phyloP scores from a whole-genome alignment of 2,113 vertebrate species.

The Prunella fulvescens region DNA sequence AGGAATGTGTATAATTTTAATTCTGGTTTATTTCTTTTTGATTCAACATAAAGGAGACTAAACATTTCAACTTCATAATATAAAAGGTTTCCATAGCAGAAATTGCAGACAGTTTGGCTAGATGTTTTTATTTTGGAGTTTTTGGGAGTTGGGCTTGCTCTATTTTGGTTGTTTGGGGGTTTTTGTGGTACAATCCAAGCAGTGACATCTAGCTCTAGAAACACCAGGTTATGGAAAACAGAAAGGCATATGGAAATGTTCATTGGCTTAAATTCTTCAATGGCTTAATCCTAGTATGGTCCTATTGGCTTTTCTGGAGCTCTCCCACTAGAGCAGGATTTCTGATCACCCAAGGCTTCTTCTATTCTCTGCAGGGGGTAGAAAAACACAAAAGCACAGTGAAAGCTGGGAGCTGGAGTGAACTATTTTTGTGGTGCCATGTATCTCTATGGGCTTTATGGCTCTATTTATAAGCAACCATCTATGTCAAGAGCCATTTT shows the following conservation, averaged over 20 bases:
- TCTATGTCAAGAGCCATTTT: not conserved
- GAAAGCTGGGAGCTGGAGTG: not conserved
- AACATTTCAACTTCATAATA: not conserved
- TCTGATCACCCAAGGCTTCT: not conserved
- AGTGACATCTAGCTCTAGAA: not conserved
- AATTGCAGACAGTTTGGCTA: not conserved
- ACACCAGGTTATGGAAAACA: not conserved
- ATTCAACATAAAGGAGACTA: not conserved
- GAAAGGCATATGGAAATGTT: not conserved
- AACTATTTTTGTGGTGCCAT: not conserved
- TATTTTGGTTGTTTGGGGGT: accelerated
- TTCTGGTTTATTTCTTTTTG: not conserved
- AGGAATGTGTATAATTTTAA: accelerated
- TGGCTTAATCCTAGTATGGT: not conserved
- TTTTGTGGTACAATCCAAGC: not conserved
- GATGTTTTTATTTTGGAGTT: not conserved
- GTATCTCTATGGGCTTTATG: not conserved
- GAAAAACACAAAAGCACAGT: not conserved
- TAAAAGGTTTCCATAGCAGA: not conserved
- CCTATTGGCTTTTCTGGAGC: not conserved
- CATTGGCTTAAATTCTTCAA: not conserved
- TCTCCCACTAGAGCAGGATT: not conserved
- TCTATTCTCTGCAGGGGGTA: not conserved
- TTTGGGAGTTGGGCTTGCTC: not conserved
- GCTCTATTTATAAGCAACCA: not conserved